Evolutionary conservation across 2,888 invertebrate species (phyloP), one percentile per base, ranked within the genome.

Genomic region (Cartodere bifasciata): DNA sequence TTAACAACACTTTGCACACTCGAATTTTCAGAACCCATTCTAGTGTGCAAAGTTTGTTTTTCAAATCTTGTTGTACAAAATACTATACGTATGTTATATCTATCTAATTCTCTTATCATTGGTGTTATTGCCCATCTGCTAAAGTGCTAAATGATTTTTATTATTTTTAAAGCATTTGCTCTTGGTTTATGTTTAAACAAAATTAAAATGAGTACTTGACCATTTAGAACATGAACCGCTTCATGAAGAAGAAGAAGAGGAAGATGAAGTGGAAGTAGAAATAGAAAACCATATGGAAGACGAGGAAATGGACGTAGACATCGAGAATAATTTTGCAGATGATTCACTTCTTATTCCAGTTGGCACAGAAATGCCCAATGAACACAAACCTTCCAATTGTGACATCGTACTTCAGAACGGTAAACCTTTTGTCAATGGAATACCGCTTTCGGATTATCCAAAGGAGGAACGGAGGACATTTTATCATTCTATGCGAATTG

Each of bases 401-500:
- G 34, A 45, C 23, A 44, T 50, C 5, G 38, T 43, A 11, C 35
- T 49, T 16, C 39, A 45, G 1, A 40, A 45, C 24, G 42, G 38
- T 2, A 45, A 48, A 34, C 50, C 56, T 1, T 46, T 45, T 28
- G 52, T 58, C 1, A 55, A 58, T 30, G 59, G 56, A 2, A 38
- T 53, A 6, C 44, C 48, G 4, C 38, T 61, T 20, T 48, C 49
- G 2, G 53, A 55, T 23, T 53, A 56, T 30, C 42, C 54, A 2
- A 60, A 60, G 45, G 55, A 55, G 13, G 55, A 56, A 34, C 43
- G 61, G 4, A 50, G 54, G 28, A 40, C 45, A 1, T 52, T 56
- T 30, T 61, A 57, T 32, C 52, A 51, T 36, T 49, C 52, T n/a
- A 53, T 59, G 40, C 40, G 52, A 12, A 47, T 60, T 12, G 52